Evolutionary conservation across 1,140 invertebrate species (phyloP).

Genomic region (Yoshiicerus persimilis): DNA sequence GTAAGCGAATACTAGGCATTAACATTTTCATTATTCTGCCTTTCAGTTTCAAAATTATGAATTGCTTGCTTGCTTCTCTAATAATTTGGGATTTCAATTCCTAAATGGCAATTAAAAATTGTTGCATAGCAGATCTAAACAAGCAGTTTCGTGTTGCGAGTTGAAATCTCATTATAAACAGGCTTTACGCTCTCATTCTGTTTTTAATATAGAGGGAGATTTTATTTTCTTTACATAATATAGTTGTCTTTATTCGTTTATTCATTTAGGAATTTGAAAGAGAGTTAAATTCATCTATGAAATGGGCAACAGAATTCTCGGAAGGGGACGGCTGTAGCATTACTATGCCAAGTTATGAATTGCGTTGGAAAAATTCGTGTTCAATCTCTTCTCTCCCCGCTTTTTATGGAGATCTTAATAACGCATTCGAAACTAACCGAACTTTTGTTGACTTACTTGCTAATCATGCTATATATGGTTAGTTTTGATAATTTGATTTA

Average conservation of each 20-base stretch:
- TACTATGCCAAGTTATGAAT: not conserved
- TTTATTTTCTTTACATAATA: no score
- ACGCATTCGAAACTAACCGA: no score
- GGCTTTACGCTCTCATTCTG: no score
- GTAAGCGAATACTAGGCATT: not conserved
- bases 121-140: no score
- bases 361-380: not conserved
- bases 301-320: not conserved
- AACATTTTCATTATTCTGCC: not conserved
- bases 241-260: no score
- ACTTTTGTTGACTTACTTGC: not conserved
- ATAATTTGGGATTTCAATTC: no score
- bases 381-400: not conserved
- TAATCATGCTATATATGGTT: constrained; percentile 3
- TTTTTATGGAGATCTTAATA: not conserved
- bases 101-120: no score
- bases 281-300: not conserved
- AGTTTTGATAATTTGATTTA: not conserved
- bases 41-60: not conserved
- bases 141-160: no score
- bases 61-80: no score
- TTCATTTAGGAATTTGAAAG: not conserved
- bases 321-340: not conserved
- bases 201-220: no score
- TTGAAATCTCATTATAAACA: no score